Evolutionary conservation across 2,797 vertebrate genomes (phyloP), one percentile per base, ranked within the genome.

Genomic region (Myotis findleyi): DNA sequence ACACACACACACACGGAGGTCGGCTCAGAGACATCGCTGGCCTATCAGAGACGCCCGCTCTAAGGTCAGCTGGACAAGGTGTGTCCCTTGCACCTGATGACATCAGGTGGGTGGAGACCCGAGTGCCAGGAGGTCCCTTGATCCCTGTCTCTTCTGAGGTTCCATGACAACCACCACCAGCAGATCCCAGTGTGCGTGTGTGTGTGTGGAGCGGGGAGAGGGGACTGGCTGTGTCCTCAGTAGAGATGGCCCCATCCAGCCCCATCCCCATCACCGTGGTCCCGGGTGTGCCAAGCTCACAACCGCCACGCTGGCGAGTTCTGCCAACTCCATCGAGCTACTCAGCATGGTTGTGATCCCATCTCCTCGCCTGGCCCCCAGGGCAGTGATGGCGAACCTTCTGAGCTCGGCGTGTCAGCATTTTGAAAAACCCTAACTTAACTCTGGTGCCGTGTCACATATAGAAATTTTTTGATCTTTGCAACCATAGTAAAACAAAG

Each of bases 231-330:
- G 0, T 1, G 8, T 23, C 14, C n/a, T 49, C 27, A 11, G 17
- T 0, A 0, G 33, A 57, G 6, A 1, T 13, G 59, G 38, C 20
- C 6, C 1, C 38, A 0, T 9, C 68, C 25, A 3, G 41, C 21
- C 21, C 17, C 66, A 36, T 2, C 21, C 21, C 17, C 66, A 41
- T 1, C 8, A 4, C 21, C 0, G 27, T 5, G 72, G 18, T 9
- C 11, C 0, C 0, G 6, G 16, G 0, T 6, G 1, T 0, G 9
- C 17, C 0, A 30, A 18, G 7, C 16, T 14, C 8, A 0, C 10
- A 1, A 21, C 59, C 59, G 25, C n/a, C 5, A 0, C 33, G 33
- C 33, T 33, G 33, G 12, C 1, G 7, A 75, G 38, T 38, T 1
- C 72, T 1, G 25, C 2, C 11, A 36, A 25, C 51, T 66, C 16